Conservation (phyloP, 2,113 vertebrate species). For the Heliornis fulica region DNA sequence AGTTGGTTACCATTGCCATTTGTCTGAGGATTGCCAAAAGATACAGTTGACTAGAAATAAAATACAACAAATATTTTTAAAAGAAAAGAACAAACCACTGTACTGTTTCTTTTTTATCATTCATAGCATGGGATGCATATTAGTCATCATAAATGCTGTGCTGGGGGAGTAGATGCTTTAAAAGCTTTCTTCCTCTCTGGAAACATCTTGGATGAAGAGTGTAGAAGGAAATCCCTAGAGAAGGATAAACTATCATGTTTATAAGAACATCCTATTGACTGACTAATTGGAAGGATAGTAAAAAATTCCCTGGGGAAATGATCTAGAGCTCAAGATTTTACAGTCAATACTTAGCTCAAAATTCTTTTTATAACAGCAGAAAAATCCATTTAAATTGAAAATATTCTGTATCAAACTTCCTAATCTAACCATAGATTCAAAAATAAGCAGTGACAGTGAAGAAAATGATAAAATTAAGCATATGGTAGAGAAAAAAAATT, state of each 20-base stretch:
- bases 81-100: conserved; percentile 24
- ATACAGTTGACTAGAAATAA: conserved; percentile 29
- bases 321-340: conserved; percentile 37
- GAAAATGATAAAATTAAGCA: conserved; percentile 49
- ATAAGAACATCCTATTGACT: conserved; percentile 65
- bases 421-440: conserved; percentile 49
- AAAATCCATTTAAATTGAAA: conserved; percentile 63
- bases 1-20: conserved; percentile 16
- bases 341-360: conserved; percentile 49
- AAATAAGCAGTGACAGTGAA: conserved; percentile 7
- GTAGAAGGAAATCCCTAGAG: conserved; percentile 56
- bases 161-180: background rate
- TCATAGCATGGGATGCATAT: conserved; percentile 21
- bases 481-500: background rate
- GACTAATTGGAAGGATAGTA: conserved; percentile 67
- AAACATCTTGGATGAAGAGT: conserved; percentile 29
- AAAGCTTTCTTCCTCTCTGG: conserved; percentile 62
- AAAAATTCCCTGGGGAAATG: conserved; percentile 61
- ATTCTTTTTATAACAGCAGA: conserved; percentile 20
- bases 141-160: conserved; percentile 51
- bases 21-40: conserved; percentile 47
- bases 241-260: conserved; percentile 66
- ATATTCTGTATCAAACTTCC: conserved; percentile 31
- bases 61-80: conserved; percentile 42
- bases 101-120: conserved; percentile 36